Conservation (phyloP, 2,797 vertebrate genomes). For the Bufotes viridis region DNA sequence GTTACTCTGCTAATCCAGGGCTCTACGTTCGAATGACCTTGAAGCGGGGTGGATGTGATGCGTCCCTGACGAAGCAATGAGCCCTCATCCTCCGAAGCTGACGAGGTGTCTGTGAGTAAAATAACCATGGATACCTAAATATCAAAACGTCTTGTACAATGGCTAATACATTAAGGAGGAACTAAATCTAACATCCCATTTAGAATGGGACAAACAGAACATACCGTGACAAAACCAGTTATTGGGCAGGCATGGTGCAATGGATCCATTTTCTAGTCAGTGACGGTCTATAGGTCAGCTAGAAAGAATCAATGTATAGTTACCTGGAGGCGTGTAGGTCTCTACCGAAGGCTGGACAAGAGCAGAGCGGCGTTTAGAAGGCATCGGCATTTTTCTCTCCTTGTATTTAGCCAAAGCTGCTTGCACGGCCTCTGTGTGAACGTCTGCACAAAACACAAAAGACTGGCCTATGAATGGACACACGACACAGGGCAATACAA, state of each 20-base stretch:
- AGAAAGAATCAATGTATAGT: conserved; percentile 21
- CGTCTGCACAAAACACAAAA: conserved; percentile 73
- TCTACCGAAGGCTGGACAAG: conserved; percentile 89
- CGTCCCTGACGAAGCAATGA: conserved; percentile 89
- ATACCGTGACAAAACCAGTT: neutral
- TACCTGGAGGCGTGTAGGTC: conserved; percentile 94
- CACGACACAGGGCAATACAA: neutral
- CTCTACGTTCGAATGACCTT: conserved; percentile 86
- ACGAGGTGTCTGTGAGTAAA: conserved; percentile 94
- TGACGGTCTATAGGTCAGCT: neutral
- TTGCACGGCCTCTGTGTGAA: conserved; percentile 97
- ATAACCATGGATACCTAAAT: conserved; percentile 71
- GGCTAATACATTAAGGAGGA: conserved; percentile 18
- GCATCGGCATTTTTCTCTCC: conserved; percentile 97
- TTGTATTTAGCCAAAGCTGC: conserved; percentile 94
- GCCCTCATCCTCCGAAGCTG: conserved; percentile 97
- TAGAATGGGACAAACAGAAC: neutral
- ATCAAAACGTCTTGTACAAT: conserved; percentile 33
- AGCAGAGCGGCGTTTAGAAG: conserved; percentile 92
- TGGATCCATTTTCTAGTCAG: neutral
- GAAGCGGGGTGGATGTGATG: conserved; percentile 86
- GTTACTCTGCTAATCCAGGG: conserved; percentile 94
- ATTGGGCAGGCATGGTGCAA: neutral
- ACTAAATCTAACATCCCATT: neutral
- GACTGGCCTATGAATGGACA: neutral